A percentile compares a stretch with the other conserved stretches of the same genome.
Conservation (phyloP, 2,113 vertebrate genomes). For the Procavia capensis region DNA sequence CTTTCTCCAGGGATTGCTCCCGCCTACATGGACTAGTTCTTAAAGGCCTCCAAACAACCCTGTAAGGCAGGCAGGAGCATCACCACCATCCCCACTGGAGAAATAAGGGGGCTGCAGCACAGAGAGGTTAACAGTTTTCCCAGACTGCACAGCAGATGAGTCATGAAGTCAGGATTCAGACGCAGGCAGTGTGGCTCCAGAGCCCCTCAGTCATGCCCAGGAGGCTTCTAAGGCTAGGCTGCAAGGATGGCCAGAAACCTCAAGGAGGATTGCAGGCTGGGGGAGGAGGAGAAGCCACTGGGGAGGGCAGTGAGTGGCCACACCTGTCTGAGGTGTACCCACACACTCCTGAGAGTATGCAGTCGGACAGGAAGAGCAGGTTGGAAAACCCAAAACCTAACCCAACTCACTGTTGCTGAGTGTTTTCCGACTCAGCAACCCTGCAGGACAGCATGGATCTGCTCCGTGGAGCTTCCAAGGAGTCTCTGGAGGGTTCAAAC, state of each 20-base stretch:
- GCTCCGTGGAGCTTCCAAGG: no score
- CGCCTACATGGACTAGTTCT: no score
- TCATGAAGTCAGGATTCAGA: no score
- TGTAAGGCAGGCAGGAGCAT: not conserved
- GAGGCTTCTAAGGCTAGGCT: not conserved
- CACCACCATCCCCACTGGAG: not conserved
- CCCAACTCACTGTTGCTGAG: no score
- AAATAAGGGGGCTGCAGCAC: not conserved
- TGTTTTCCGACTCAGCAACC: no score
- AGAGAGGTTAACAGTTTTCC: not conserved
- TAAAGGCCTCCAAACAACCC: not conserved
- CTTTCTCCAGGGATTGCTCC: no score
- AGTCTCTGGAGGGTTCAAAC: no score
- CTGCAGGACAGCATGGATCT: no score
- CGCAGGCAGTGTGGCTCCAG: not conserved
- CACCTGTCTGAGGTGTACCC: rapidly evolving
- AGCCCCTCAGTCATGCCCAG: not conserved
- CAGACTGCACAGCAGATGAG: not conserved
- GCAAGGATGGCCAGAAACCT: not conserved
- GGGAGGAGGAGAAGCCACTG: not conserved
- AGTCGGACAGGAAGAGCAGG: not conserved
- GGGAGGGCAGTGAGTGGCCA: not conserved
- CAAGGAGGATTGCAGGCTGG: rapidly evolving
- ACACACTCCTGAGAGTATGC: not conserved
- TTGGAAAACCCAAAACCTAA: no score